These are phyloP conservation scores for Drosophila melanica DNA, from an alignment of 1,140 invertebrate species.

Conservation along the genomic window DNA sequence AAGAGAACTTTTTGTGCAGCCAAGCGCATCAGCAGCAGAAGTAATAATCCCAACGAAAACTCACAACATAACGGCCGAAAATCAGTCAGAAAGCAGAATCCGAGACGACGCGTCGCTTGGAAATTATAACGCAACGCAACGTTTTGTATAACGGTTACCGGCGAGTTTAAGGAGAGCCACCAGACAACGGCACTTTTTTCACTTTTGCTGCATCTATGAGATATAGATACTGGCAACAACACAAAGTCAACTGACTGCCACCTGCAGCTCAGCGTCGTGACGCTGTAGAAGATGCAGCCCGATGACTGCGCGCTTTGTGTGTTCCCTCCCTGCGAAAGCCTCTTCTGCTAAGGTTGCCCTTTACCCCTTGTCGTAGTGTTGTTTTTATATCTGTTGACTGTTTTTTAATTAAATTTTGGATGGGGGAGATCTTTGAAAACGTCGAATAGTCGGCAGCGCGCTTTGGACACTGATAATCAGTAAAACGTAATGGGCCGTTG, in stretches of 20 bases:
- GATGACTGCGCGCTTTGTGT: conserved; percentile 55
- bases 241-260: conserved; percentile 39
- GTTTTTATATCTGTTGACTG: conserved; percentile 52
- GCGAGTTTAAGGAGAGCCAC: conserved; percentile 43
- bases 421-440: conserved; percentile 33
- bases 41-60: conserved; percentile 8
- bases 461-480: conserved; percentile 50
- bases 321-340: neutral
- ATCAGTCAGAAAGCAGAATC: conserved; percentile 45
- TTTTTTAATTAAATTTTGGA: conserved; percentile 65
- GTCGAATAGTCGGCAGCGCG: conserved; percentile 35
- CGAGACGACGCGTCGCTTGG: conserved; percentile 24
- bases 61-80: conserved; percentile 58
- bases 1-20: conserved; percentile 46
- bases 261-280: conserved; percentile 46
- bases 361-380: neutral
- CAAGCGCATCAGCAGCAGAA: conserved; percentile 36
- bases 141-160: conserved; percentile 72
- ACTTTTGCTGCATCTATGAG: conserved; percentile 66
- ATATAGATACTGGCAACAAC: conserved; percentile 36
- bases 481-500: conserved; percentile 52
- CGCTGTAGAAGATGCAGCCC: conserved; percentile 42
- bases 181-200: conserved; percentile 68
- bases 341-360: neutral
- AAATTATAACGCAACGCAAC: conserved; percentile 56